phyloP scores from a whole-genome alignment of 2,888 invertebrate species.

The Bedellia somnulentella region DNA sequence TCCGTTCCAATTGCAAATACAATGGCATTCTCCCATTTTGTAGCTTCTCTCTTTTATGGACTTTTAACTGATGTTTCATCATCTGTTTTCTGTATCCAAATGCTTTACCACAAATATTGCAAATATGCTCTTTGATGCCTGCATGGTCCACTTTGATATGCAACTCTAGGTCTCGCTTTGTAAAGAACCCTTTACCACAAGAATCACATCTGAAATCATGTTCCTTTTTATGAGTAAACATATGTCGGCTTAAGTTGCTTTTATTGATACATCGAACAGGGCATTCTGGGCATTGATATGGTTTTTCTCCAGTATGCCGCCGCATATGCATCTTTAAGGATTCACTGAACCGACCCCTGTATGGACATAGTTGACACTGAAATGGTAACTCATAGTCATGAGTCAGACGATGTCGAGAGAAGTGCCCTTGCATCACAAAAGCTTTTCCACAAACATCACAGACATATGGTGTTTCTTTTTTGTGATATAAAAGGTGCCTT shows the following conservation, averaged over 20 bases:
- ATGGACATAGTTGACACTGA: conserved; percentile 38
- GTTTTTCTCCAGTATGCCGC: conserved; percentile 41
- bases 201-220: conserved; percentile 35
- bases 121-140: conserved; percentile 39
- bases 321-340: conserved; percentile 48
- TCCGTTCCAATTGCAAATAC: conserved; percentile 30
- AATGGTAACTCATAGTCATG: conserved; percentile 38
- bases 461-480: conserved; percentile 20
- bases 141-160: conserved; percentile 43
- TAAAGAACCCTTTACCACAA: conserved; percentile 36
- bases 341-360: conserved; percentile 35
- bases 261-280: conserved; percentile 35
- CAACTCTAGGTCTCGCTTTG: conserved; percentile 27
- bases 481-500: conserved; percentile 29
- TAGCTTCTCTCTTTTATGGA: conserved; percentile 41
- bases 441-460: conserved; percentile 48
- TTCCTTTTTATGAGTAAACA: conserved; percentile 26
- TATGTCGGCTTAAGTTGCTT: conserved; percentile 43
- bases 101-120: conserved; percentile 36
- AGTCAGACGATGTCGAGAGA: conserved; percentile 31
- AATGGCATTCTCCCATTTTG: conserved; percentile 34
- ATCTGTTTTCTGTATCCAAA: conserved; percentile 46
- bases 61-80: conserved; percentile 45
- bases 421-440: conserved; percentile 25
- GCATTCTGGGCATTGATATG: conserved; percentile 38